phyloP scores from a whole-genome alignment of 2,797 vertebrate species.

The Gymnocypris eckloni region DNA sequence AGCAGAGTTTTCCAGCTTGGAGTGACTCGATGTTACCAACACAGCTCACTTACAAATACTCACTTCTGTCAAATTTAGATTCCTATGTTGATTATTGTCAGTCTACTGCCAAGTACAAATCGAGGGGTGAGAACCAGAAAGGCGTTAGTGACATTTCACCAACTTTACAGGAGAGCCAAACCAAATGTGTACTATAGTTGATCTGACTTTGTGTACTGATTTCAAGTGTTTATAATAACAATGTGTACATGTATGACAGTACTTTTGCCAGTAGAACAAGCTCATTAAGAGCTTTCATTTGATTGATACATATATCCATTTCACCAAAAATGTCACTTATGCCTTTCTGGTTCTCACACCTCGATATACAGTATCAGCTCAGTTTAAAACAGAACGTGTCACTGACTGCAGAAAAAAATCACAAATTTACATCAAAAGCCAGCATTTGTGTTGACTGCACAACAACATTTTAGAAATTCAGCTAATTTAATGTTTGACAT shows the following conservation, averaged over 20 bases:
- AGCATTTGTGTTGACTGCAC: background rate
- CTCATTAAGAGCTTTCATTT: no score
- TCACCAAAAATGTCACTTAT: no score
- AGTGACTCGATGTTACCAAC: slow-evolving; percentile 1
- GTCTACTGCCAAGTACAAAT: background rate
- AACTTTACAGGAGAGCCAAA: no score
- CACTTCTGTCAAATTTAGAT: background rate
- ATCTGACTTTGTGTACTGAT: no score
- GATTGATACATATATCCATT: no score
- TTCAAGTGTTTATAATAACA: no score
- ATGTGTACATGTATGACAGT: no score
- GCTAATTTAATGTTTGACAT: background rate
- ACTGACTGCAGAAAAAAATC: background rate
- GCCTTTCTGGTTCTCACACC: no score
- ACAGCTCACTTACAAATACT: background rate
- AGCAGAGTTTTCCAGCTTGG: background rate
- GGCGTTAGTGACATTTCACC: no score
- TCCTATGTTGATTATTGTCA: slow-evolving; percentile 20
- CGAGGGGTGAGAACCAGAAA: no score
- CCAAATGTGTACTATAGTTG: no score
- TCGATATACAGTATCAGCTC: background rate
- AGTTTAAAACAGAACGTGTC: background rate
- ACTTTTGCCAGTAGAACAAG: no score
- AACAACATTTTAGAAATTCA: background rate
- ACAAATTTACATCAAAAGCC: background rate